phyloP scores from a whole-genome alignment of 1,140 invertebrate genomes.

The Zaprionus camerounensis region DNA sequence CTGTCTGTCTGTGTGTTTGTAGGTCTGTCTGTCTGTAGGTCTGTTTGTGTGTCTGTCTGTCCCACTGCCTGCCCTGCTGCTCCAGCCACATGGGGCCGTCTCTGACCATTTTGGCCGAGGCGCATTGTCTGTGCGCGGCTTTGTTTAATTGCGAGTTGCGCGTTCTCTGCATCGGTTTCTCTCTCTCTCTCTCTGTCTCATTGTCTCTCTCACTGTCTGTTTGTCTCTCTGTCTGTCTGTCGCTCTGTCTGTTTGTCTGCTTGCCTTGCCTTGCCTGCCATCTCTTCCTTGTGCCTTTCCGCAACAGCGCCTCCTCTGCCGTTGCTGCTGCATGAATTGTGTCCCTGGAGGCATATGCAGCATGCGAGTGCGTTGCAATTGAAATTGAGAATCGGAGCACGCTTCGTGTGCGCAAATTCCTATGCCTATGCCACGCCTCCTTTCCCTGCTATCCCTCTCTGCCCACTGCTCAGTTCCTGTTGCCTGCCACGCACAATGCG shows the following conservation, averaged over 20 bases:
- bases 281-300: neutral
- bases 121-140: slow-evolving; percentile 62
- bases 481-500: slow-evolving; percentile 77
- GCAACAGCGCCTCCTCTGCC: neutral
- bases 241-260: slow-evolving; percentile 17
- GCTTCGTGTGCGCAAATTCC: slow-evolving; percentile 74
- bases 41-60: neutral
- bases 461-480: slow-evolving; percentile 64
- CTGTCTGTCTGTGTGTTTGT: neutral
- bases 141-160: slow-evolving; percentile 73
- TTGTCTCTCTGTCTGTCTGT: neutral
- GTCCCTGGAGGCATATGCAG: slow-evolving; percentile 77
- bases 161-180: slow-evolving; percentile 20
- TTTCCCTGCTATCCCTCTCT: neutral
- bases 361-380: slow-evolving; percentile 50
- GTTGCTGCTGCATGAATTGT: slow-evolving; percentile 50
- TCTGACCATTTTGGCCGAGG: slow-evolving; percentile 44
- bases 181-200: neutral
- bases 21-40: neutral
- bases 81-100: slow-evolving; percentile 50
- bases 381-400: slow-evolving; percentile 82
- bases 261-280: slow-evolving; percentile 8
- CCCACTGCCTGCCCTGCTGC: slow-evolving; percentile 14
- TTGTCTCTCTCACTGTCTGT: neutral
- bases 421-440: slow-evolving; percentile 50